A percentile compares a stretch with the other conserved stretches of the same genome.
Evolutionary conservation across 2,113 vertebrate species (phyloP).

Genomic region (Zeus faber): DNA sequence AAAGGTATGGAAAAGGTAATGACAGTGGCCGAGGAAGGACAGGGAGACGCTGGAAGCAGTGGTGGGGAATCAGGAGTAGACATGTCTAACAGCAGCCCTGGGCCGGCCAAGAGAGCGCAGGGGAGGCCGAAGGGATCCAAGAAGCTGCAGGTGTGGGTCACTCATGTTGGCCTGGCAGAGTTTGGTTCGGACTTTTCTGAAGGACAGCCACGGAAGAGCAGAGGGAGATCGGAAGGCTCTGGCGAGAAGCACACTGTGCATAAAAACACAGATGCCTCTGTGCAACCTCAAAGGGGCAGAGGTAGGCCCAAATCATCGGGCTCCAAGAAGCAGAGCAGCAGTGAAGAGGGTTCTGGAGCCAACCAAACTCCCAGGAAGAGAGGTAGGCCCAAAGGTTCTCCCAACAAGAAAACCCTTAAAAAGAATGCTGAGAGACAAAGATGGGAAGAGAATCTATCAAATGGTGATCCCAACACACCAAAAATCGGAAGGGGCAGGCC

Average conservation of each 20-base stretch:
- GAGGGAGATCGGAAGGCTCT: slow-evolving; percentile 42
- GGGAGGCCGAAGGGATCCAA: slow-evolving; percentile 49
- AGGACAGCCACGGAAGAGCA: slow-evolving; percentile 21
- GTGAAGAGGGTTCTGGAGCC: not conserved
- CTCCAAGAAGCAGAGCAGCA: slow-evolving; percentile 13
- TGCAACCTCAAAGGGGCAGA: not conserved
- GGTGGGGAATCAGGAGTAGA: slow-evolving; percentile 29
- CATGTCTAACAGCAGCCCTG: slow-evolving; percentile 22
- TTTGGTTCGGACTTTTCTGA: slow-evolving; percentile 35
- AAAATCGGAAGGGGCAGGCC: slow-evolving; percentile 39
- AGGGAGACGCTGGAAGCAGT: slow-evolving; percentile 25
- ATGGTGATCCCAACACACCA: slow-evolving; percentile 22
- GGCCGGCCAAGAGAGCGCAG: slow-evolving; percentile 34
- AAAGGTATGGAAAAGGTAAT: slow-evolving; percentile 41
- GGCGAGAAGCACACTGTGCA: slow-evolving; percentile 3
- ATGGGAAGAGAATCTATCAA: slow-evolving; percentile 30
- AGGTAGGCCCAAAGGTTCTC: slow-evolving; percentile 40
- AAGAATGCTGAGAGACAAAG: not conserved
- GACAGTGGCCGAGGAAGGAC: slow-evolving; percentile 13
- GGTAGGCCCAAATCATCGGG: slow-evolving; percentile 6
- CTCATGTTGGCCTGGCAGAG: slow-evolving; percentile 26
- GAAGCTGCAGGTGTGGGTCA: slow-evolving; percentile 42
- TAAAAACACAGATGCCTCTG: slow-evolving; percentile 5
- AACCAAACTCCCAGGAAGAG: slow-evolving; percentile 32
- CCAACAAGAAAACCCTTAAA: not conserved